Evolutionary conservation across 2,797 vertebrate species (phyloP).

Genomic region (Hydrocynus forskahlii): DNA sequence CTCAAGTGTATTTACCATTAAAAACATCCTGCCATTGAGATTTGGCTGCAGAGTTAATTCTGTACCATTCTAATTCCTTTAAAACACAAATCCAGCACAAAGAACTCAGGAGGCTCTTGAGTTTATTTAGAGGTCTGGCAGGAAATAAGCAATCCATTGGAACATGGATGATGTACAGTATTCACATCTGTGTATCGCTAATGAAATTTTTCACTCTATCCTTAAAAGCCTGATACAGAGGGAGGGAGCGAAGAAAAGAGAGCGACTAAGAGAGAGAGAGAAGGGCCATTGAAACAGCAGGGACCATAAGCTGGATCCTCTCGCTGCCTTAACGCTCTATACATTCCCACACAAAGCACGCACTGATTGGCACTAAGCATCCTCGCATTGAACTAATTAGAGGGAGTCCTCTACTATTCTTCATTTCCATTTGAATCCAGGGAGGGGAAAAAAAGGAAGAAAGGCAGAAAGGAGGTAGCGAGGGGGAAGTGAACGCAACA

Average conservation of each 20-base stretch:
- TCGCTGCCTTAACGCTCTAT: conserved; percentile 77
- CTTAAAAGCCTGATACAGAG: conserved; percentile 57
- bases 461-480: conserved; percentile 55
- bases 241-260: background rate
- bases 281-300: conserved; percentile 75
- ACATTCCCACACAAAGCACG: conserved; percentile 73
- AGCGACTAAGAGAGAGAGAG: conserved; percentile 38
- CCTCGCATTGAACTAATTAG: conserved; percentile 83
- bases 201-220: background rate
- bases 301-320: conserved; percentile 73
- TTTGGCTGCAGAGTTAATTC: too few species aligned
- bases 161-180: background rate
- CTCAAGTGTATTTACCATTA: too few species aligned
- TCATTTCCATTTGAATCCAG: conserved; percentile 75
- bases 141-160: background rate
- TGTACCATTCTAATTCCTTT: too few species aligned
- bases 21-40: too few species aligned
- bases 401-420: conserved; percentile 70
- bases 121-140: too few species aligned
- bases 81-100: too few species aligned
- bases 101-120: too few species aligned
- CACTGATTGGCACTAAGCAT: conserved; percentile 76
- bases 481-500: conserved; percentile 55
- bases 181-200: background rate
- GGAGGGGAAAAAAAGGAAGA: conserved; percentile 56